phyloP scores from a whole-genome alignment of 2,797 vertebrate genomes.

The Graptemys geographica region DNA sequence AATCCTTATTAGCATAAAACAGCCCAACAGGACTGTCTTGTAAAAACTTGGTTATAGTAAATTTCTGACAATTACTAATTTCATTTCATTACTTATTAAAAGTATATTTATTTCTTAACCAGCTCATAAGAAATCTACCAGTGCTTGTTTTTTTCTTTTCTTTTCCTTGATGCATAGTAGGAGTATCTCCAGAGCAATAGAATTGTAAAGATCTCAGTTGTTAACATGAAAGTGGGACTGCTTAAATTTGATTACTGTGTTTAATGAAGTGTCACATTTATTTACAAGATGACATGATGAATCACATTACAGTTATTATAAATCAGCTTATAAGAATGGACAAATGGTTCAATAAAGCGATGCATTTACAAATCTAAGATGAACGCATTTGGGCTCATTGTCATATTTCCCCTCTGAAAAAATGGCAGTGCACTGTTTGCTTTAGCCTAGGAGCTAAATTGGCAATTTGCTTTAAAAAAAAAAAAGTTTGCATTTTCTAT shows the following conservation, averaged over 20 bases:
- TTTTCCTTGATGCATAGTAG: slow-evolving; percentile 34
- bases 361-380: slow-evolving; percentile 67
- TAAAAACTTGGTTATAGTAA: slow-evolving; percentile 52
- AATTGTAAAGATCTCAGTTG: slow-evolving; percentile 71
- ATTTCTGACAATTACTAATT: slow-evolving; percentile 57
- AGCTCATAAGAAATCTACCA: slow-evolving; percentile 18
- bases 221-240: slow-evolving; percentile 77
- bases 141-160: slow-evolving; percentile 30
- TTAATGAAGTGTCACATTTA: slow-evolving; percentile 85
- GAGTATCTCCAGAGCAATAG: slow-evolving; percentile 72
- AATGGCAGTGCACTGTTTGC: slow-evolving; percentile 44
- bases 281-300: slow-evolving; percentile 83
- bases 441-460: slow-evolving; percentile 68
- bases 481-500: not conserved
- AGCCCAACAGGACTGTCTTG: slow-evolving; percentile 20
- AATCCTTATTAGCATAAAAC: slow-evolving; percentile 7
- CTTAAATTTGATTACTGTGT: slow-evolving; percentile 84
- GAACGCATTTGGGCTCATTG: slow-evolving; percentile 47
- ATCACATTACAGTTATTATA: slow-evolving; percentile 76
- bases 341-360: slow-evolving; percentile 75
- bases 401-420: slow-evolving; percentile 59
- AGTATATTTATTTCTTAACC: slow-evolving; percentile 51
- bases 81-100: slow-evolving; percentile 11
- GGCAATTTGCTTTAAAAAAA: slow-evolving; percentile 60
- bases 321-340: slow-evolving; percentile 80